Conservation (phyloP, 2,888 invertebrate genomes). For the Dicyrtoma fusca region DNA sequence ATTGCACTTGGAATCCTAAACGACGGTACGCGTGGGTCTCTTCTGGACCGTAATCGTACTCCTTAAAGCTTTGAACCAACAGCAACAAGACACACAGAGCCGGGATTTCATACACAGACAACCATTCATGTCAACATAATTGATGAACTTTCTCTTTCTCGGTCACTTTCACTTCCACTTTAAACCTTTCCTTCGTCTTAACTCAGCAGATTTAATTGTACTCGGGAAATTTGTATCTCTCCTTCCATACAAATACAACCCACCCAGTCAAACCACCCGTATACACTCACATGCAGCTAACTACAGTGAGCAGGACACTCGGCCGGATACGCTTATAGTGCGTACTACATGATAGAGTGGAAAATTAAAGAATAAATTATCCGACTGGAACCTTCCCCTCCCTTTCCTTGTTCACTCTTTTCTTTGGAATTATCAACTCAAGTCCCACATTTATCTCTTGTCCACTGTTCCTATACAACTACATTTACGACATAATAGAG, state of each 20-base stretch:
- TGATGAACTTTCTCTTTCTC: neutral
- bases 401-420: conserved; percentile 2
- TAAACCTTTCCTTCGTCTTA: neutral
- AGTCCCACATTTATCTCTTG: too few species aligned
- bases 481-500: too few species aligned
- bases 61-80: too few species aligned
- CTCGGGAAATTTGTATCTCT: neutral
- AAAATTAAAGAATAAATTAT: neutral
- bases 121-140: conserved; percentile 10
- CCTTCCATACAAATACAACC: too few species aligned
- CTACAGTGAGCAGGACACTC: too few species aligned
- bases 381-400: neutral
- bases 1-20: too few species aligned
- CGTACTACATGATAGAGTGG: too few species aligned
- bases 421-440: neutral
- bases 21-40: too few species aligned
- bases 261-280: neutral
- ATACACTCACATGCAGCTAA: neutral
- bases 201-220: conserved; percentile 10
- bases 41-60: too few species aligned
- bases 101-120: neutral
- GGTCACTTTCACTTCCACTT: neutral
- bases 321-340: too few species aligned
- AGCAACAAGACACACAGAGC: too few species aligned
- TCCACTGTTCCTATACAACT: too few species aligned